Conservation (phyloP, 2,113 vertebrate species). For the Gopherus flavomarginatus region DNA sequence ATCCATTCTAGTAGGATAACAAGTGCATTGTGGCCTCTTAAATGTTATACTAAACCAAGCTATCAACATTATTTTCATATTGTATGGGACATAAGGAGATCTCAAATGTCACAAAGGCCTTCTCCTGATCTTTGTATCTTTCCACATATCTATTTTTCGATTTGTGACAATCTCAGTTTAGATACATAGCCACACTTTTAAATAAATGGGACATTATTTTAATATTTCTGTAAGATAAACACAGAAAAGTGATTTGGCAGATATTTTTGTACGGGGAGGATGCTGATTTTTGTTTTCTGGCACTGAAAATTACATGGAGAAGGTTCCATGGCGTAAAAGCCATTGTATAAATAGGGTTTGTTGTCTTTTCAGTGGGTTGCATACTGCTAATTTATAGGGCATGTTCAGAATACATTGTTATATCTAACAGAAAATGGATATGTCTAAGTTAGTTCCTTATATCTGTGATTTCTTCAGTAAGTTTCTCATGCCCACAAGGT, state of each 20-base stretch:
- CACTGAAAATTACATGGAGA: background rate
- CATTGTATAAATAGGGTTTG: background rate
- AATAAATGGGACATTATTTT: background rate
- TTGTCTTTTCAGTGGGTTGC: slow-evolving; percentile 26
- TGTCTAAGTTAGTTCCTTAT: background rate
- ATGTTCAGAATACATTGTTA: background rate
- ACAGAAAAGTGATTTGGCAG: background rate
- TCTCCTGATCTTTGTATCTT: slow-evolving; percentile 4
- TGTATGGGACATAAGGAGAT: background rate
- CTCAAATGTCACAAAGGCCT: background rate
- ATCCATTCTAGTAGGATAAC: background rate
- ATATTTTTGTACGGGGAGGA: background rate
- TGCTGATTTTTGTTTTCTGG: background rate
- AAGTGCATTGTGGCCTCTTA: slow-evolving; percentile 25
- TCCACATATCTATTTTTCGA: background rate
- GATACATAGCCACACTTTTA: background rate
- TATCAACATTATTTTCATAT: slow-evolving; percentile 9
- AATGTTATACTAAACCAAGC: slow-evolving; percentile 30
- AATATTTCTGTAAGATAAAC: background rate
- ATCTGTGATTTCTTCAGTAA: background rate
- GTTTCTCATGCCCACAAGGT: background rate
- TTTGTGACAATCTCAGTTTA: background rate
- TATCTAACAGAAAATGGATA: background rate
- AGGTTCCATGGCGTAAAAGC: background rate
- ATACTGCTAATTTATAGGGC: background rate